phyloP scores from a whole-genome alignment of 2,888 invertebrate genomes.

The Pachydiplax longipennis region DNA sequence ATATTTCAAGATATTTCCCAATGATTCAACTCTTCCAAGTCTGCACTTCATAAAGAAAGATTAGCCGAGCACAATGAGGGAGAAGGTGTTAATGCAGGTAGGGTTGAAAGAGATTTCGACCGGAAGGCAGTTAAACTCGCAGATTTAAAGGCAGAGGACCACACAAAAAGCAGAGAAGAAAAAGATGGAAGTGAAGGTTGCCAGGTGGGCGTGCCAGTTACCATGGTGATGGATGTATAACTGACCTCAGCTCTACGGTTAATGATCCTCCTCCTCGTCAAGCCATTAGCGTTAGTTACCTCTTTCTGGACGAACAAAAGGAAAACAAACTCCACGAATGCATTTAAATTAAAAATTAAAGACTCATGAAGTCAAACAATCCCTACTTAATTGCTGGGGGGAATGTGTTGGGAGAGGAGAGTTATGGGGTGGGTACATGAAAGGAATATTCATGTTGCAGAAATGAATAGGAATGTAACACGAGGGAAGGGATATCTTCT shows the following conservation, averaged over 20 bases:
- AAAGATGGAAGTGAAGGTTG: not conserved
- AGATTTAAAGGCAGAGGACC: not conserved
- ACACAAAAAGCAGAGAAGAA: not conserved
- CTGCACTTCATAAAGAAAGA: too few relatives aligned
- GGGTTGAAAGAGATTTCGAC: too few relatives aligned
- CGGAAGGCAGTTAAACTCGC: too few relatives aligned
- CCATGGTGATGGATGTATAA: constrained; percentile 32
- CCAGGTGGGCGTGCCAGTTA: not conserved
- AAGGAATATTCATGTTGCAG: not conserved
- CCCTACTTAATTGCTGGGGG: constrained; percentile 19
- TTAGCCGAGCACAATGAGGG: too few relatives aligned
- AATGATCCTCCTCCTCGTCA: not conserved
- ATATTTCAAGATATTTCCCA: too few relatives aligned
- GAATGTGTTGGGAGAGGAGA: not conserved
- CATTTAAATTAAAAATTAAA: constrained; percentile 41
- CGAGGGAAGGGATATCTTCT: not conserved
- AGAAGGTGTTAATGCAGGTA: too few relatives aligned
- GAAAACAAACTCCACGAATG: constrained; percentile 12
- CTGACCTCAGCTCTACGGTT: constrained; percentile 17
- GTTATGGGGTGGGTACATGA: not conserved
- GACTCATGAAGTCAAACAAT: constrained; percentile 23
- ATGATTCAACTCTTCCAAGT: too few relatives aligned
- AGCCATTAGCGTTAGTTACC: constrained; percentile 9
- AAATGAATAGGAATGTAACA: not conserved
- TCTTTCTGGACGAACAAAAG: not conserved